A percentile compares a stretch with the other conserved stretches of the same genome.
These are phyloP conservation scores for Drosophila demipolita DNA, from an alignment of 2,888 invertebrate genomes.

Conservation along the genomic window DNA sequence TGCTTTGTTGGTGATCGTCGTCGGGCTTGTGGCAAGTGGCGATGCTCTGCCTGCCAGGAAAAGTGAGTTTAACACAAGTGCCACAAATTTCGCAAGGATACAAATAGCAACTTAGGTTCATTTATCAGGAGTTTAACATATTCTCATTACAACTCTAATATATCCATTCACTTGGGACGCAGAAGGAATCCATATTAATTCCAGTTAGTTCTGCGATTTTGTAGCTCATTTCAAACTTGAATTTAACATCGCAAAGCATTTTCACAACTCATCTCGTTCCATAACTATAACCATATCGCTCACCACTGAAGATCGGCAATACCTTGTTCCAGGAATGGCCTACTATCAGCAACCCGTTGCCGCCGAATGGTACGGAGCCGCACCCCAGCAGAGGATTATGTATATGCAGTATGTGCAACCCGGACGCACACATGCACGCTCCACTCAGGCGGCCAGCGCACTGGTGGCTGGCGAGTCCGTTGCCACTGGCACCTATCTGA, in stretches of 20 bases:
- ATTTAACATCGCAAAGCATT: neutral
- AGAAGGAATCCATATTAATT: neutral
- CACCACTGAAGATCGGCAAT: slow-evolving; percentile 67
- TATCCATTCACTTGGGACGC: neutral
- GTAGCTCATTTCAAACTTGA: neutral
- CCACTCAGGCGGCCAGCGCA: slow-evolving; percentile 83
- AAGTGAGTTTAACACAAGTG: slow-evolving; percentile 70
- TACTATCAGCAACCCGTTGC: slow-evolving; percentile 83
- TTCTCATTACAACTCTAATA: neutral
- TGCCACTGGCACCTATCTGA: slow-evolving; percentile 83
- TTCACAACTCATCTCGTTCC: slow-evolving; percentile 10
- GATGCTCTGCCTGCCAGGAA: slow-evolving; percentile 81
- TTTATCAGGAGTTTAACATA: neutral
- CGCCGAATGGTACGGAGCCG: slow-evolving; percentile 75
- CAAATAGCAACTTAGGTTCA: neutral
- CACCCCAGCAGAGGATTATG: slow-evolving; percentile 79
- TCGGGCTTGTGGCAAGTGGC: slow-evolving; percentile 75
- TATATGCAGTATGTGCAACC: slow-evolving; percentile 84
- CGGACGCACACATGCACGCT: slow-evolving; percentile 79
- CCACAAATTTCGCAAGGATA: slow-evolving; percentile 11
- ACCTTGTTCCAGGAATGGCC: slow-evolving; percentile 78
- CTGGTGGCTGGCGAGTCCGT: slow-evolving; percentile 84
- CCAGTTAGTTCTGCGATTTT: neutral
- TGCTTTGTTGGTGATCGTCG: slow-evolving; percentile 76
- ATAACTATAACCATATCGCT: slow-evolving; percentile 1